These are phyloP conservation scores for Thamnophis elegans DNA, from an alignment of 2,797 vertebrate species.

Conservation along the genomic window DNA sequence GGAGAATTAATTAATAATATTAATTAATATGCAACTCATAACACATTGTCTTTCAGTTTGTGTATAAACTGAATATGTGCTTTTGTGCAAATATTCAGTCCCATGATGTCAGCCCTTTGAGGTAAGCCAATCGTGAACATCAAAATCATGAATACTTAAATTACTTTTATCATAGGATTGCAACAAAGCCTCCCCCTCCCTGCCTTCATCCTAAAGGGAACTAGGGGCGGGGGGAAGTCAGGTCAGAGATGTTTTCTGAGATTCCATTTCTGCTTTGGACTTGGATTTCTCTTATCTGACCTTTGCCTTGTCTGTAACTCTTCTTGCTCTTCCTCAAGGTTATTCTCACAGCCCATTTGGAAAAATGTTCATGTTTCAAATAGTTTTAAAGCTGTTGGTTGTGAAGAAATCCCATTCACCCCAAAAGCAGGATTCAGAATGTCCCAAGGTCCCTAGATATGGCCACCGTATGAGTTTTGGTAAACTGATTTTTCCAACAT, in stretches of 20 bases:
- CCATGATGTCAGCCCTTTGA: neutral
- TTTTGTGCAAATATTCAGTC: neutral
- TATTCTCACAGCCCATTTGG: neutral
- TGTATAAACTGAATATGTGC: neutral
- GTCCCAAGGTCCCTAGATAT: neutral
- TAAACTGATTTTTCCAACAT: neutral
- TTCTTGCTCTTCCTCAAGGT: neutral
- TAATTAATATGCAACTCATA: neutral
- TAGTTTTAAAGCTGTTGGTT: neutral
- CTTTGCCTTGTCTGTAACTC: neutral
- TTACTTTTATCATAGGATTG: neutral
- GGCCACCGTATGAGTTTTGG: neutral
- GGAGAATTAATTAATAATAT: neutral
- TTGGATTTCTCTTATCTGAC: neutral
- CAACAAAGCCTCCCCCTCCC: neutral
- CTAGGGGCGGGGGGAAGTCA: neutral
- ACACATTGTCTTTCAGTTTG: neutral
- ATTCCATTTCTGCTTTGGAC: neutral
- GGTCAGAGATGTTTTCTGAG: neutral
- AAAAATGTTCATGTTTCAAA: neutral
- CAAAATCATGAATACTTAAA: neutral
- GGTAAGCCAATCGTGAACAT: neutral
- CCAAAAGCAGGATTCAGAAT: neutral
- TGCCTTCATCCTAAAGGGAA: neutral
- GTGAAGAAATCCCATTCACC: neutral